Evolutionary conservation across 2,797 vertebrate genomes (phyloP), one percentile per base, ranked within the genome.

Genomic region (Crocodylus rhombifer): DNA sequence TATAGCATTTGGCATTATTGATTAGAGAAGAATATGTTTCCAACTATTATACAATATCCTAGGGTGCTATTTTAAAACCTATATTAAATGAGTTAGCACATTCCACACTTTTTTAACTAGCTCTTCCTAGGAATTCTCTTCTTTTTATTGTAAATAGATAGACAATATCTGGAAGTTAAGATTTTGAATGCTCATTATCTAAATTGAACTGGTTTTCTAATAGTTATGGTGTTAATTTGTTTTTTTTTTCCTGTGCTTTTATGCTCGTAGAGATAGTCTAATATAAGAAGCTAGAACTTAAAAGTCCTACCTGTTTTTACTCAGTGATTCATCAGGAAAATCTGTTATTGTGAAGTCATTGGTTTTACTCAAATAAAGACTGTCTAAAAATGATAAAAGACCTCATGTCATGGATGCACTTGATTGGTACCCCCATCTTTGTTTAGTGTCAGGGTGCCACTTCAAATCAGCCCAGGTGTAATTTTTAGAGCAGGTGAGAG

Each of bases 141-240:
- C n/a, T 58, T 2, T 86, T 92, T 21, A 42, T 73, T 82, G 7
- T 58, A 78, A 86, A n/a, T 56, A 61, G 58, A 87, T 67, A 90
- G 73, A 80, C 57, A 77, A 28, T 73, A 84, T 20, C 57, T 86
- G 26, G 4, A 94, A 88, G 94, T 67, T 4, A 91, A 91, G 71
- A 79, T 86, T 77, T 89, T 85, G 84, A 6, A 20, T 73, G 23
- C 14, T 73, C 67, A 21, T 81, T 89, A 87, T 56, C 26, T 87
- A 80, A 82, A 91, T 77, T 94, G 77, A 94, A 87, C 67, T 1
- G 82, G 77, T 56, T 7, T 7, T 87, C 5, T 80, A 73, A 26
- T 7, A 33, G 60, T 87, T 90, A 33, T 5, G 20, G 6, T 25
- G 69, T 94, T 20, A 65, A 77, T 73, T 80, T 6, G 16, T 71